Evolutionary conservation across 2,797 vertebrate genomes (phyloP).

Genomic region (Danio choprae): DNA sequence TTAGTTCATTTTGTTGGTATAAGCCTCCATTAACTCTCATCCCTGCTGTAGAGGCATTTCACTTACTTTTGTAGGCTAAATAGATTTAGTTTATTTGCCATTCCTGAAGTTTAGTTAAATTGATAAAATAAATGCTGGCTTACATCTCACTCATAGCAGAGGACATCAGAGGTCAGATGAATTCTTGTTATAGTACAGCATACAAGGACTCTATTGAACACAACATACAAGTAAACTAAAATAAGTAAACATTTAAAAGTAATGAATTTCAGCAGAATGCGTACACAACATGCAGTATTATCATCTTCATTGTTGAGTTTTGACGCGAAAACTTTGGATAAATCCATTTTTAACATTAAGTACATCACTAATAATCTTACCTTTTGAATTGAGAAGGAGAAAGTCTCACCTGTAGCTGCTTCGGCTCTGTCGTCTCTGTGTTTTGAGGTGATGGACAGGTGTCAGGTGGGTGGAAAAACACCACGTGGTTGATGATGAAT

Average conservation of each 20-base stretch:
- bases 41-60: background rate
- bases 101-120: background rate
- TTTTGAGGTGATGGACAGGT: background rate
- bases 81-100: background rate
- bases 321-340: background rate
- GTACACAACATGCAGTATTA: background rate
- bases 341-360: background rate
- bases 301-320: background rate
- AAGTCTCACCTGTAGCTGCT: background rate
- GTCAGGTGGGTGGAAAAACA: constrained; percentile 9
- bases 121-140: background rate
- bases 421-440: constrained; percentile 3
- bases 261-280: too few relatives aligned
- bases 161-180: background rate
- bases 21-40: too few relatives aligned
- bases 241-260: background rate
- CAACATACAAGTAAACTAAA: background rate
- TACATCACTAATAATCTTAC: background rate
- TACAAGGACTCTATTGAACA: background rate
- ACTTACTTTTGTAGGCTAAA: background rate
- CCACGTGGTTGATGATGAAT: background rate
- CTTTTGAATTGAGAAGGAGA: background rate
- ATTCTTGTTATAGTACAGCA: background rate
- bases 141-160: constrained; percentile 10
- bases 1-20: too few relatives aligned